Evolutionary conservation across 37 sponge, comb jelly and placozoan species (phyloP).

Genomic region (Geodia barretti): DNA sequence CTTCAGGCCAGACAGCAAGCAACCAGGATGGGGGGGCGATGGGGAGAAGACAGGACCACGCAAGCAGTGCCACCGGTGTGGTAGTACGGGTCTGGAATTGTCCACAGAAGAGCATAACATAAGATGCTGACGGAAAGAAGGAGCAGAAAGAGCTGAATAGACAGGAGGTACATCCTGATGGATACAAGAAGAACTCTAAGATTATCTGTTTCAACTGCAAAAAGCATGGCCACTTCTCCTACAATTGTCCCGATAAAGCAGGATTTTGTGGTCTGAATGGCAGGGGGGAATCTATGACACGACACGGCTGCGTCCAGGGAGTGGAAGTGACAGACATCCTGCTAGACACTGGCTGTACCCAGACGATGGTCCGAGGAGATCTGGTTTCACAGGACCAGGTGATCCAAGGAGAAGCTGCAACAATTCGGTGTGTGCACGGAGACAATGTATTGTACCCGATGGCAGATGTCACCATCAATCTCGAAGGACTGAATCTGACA

Average conservation of each 20-base stretch:
- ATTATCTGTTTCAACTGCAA: neutral
- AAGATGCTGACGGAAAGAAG: too few relatives aligned
- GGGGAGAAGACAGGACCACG: too few relatives aligned
- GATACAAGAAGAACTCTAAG: neutral
- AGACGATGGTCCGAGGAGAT: conserved; percentile 31
- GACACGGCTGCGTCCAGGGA: neutral
- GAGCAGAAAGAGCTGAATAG: too few relatives aligned
- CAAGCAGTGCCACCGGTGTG: too few relatives aligned
- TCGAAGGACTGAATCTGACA: neutral
- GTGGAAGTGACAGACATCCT: neutral
- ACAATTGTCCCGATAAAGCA: neutral
- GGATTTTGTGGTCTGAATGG: neutral
- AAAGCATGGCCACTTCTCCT: neutral
- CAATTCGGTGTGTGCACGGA: conserved; percentile 54
- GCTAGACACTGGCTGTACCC: conserved; percentile 14
- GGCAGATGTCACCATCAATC: conserved; percentile 14
- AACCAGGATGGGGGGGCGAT: too few relatives aligned
- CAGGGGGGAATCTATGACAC: neutral
- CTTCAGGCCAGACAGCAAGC: conserved; percentile 40
- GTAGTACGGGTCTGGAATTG: too few relatives aligned
- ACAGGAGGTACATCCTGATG: too few relatives aligned
- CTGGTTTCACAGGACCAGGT: conserved; percentile 33
- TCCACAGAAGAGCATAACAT: too few relatives aligned
- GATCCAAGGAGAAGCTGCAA: conserved; percentile 9
- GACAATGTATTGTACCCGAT: conserved; percentile 33